Evolutionary conservation across 2,797 vertebrate species (phyloP).

Genomic region (Astyanax mexicanus): DNA sequence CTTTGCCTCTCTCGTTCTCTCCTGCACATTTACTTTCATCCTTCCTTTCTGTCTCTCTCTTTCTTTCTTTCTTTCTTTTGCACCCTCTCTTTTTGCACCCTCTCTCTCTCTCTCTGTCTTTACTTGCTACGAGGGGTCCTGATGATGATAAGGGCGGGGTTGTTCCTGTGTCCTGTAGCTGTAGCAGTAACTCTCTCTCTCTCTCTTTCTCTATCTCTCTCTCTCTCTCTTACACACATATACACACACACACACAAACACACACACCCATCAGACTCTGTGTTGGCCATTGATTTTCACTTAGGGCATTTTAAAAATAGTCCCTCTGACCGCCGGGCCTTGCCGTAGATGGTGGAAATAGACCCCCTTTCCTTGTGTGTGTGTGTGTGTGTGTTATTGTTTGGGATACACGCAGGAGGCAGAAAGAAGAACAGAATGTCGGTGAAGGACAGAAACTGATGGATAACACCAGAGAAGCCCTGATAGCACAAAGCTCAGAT

Average conservation of each 20-base stretch:
- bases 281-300: constrained; percentile 84
- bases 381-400: constrained; percentile 19
- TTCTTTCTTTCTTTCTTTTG: constrained; percentile 60
- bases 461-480: constrained; percentile 50
- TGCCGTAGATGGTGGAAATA: constrained; percentile 39
- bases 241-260: constrained; percentile 59
- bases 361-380: background rate
- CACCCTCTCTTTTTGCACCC: too few species aligned
- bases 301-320: constrained; percentile 82
- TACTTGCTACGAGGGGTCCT: constrained; percentile 48
- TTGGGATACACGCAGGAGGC: constrained; percentile 25
- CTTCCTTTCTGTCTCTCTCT: constrained; percentile 60
- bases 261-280: constrained; percentile 55
- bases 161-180: constrained; percentile 36
- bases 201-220: constrained; percentile 66
- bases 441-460: constrained; percentile 73
- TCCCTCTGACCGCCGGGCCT: constrained; percentile 79
- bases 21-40: constrained; percentile 49
- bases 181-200: too few species aligned
- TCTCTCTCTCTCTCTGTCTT: constrained; percentile 37
- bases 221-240: constrained; percentile 64
- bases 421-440: constrained; percentile 65
- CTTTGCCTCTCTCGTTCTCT: constrained; percentile 54
- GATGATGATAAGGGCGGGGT: constrained; percentile 63
- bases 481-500: background rate